Base-by-base conservation (phyloP, 2,797 vertebrate species). In the Myoxocephalus aenaeus region DNA sequence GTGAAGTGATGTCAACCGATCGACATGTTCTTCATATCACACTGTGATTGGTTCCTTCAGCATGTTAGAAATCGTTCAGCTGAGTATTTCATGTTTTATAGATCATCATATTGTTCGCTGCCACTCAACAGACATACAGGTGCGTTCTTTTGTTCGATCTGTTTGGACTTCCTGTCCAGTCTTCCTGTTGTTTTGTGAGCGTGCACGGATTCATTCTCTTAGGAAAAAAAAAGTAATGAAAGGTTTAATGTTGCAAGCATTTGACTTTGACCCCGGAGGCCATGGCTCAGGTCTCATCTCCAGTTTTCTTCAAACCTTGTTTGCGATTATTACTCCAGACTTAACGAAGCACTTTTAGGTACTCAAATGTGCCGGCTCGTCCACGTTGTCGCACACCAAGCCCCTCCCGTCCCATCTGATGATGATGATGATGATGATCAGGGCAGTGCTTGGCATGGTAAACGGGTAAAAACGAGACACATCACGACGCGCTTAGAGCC, bases 1-100 rank as follows among this genome's bases (percentile, higher is more conserved):
- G 63, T 54, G 5, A 36, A 50, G 38, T 17, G 22, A 25, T 70
- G 69, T 69, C 38, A 63, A 5, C 34, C 46, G 2, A 77, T 75
- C 15, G 65, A 42, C 69, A 44, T 44, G 22, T 70, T 25, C n/a
- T 48, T 65, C 38, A 15, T 27, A 14, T 48, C 13, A 67, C 59
- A 74, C 38, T 14, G 8, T 38, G 25, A 15, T 56, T 14, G 1
- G 9, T 51, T 51, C 48, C 48, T 51, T 51, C 20, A 51, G 20
- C 9, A 22, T 51, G 50, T 51, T 22, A 22, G n/a, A 22, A 51
- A 22, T n/a, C 18, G 5, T 48, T 48, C 46, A 7, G 18, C 15
- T 48, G 15, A 20, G 46, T 48, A 48, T 50, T 20, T 20, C 18
- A n/a, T 50, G 20, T 50, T 20, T 20, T 20, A 46, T 4, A 46